Base-by-base conservation (phyloP, 2,113 vertebrate species). In the Embiotoca jacksoni region DNA sequence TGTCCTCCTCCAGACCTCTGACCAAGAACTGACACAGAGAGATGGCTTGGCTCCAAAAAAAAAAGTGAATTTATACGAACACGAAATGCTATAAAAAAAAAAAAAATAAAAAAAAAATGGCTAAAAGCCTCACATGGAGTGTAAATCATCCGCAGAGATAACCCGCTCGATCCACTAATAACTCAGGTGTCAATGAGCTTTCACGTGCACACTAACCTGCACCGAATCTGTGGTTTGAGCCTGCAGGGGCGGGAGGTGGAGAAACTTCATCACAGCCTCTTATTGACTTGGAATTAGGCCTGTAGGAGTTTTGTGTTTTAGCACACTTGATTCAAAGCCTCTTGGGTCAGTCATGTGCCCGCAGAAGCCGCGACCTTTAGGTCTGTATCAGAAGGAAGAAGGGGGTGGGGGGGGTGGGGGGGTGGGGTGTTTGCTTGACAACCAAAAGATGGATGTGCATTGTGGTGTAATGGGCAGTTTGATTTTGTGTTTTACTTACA, bases 81-180 rank as follows among this genome's bases (percentile, higher is more conserved):
- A 50, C 68, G 33, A 78, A 82, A 75, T 58, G 41, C 41, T 44
- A 9, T 44, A 6, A 6, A 44, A 44, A 44, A 44, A 44, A 44
- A 44, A 44, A 1, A 23, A n/a, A n/a, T n/a, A 44, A 44, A 44
- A 44, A 44, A 44, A 44, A 44, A 1, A 23, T 23, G 23, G 23
- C 5, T 6, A 44, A 44, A 44, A 44, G 9, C 5, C 41, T 9
- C 5, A 6, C 5, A 6, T 44, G 30, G 76, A 82, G 74, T 55
- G 47, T 13, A 60, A 72, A 74, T 75, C 69, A 80, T 58, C 78
- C 52, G n/a, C 36, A 67, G 54, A 54, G 33, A 88, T 81, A 54
- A 68, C 58, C 67, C 7, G 1, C 69, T 88, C 52, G 64, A 52
- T 80, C 44, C 2, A 76, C 61, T 66, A 64, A 73, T 88, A 76